Evolutionary conservation across 2,797 vertebrate genomes (phyloP).

Genomic region (Arnoldichthys spilopterus): DNA sequence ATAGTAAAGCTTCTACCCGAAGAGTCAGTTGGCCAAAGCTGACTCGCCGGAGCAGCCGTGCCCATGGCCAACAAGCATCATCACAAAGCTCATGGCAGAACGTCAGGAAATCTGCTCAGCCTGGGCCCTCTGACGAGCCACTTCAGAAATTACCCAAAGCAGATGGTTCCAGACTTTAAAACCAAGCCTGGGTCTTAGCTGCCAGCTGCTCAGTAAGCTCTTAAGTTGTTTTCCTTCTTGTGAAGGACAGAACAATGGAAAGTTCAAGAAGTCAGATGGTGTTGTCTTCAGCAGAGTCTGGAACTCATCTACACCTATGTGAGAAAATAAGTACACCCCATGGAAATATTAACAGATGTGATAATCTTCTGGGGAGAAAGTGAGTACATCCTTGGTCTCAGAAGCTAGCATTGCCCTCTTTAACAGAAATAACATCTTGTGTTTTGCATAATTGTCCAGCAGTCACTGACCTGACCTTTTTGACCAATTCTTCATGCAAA

Average conservation of each 20-base stretch:
- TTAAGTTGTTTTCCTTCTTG: constrained; percentile 40
- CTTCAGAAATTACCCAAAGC: constrained; percentile 22
- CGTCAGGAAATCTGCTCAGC: constrained; percentile 35
- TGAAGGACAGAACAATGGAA: constrained; percentile 40
- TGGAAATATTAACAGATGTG: too few species aligned
- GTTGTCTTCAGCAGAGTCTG: neutral
- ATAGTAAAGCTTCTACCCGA: neutral
- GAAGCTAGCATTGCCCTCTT: neutral
- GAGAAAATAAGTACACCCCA: too few species aligned
- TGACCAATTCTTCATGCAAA: too few species aligned
- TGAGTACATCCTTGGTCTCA: too few species aligned
- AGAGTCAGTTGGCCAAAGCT: neutral
- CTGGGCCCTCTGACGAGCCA: neutral
- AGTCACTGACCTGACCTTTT: too few species aligned
- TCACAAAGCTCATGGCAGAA: neutral
- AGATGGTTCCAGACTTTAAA: constrained; percentile 51
- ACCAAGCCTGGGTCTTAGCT: constrained; percentile 23
- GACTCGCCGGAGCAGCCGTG: neutral
- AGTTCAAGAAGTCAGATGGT: constrained; percentile 25
- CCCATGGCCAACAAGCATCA: neutral
- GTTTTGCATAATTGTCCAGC: too few species aligned
- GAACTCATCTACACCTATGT: neutral
- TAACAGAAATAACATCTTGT: too few species aligned
- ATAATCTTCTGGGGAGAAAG: too few species aligned
- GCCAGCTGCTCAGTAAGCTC: constrained; percentile 60